Evolutionary conservation across 2,113 vertebrate species (phyloP).

Genomic region (Oenanthe oenanthe): DNA sequence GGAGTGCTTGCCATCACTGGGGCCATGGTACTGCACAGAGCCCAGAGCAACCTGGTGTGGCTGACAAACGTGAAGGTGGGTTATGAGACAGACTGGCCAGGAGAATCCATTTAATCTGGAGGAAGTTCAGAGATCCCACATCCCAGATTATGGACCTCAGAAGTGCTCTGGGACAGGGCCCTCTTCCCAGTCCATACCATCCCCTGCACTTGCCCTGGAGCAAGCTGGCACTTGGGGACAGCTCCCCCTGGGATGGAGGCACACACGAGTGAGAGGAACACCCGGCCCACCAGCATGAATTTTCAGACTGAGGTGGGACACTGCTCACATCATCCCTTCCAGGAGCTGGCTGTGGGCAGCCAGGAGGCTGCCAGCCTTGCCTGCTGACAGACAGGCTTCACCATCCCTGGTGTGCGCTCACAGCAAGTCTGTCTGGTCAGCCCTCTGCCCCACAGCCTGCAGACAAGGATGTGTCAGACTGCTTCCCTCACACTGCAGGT

Average conservation of each 20-base stretch:
- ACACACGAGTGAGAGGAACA: neutral
- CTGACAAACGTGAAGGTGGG: neutral
- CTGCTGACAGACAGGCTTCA: neutral
- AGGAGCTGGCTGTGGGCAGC: neutral
- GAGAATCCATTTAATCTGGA: neutral
- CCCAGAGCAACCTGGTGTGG: neutral
- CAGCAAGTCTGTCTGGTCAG: neutral
- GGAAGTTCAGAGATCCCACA: rapidly evolving
- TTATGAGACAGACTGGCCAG: neutral
- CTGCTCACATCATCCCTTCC: rapidly evolving
- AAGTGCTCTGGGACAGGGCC: neutral
- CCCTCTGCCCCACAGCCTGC: neutral
- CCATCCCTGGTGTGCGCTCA: rapidly evolving
- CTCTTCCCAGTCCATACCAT: neutral
- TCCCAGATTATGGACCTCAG: neutral
- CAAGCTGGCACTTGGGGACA: neutral
- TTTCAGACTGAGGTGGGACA: neutral
- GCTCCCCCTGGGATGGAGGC: neutral
- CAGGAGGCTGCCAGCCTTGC: neutral
- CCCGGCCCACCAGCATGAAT: neutral
- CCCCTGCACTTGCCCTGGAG: neutral
- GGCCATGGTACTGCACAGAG: neutral
- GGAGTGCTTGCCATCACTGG: neutral
- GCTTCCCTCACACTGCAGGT: neutral
- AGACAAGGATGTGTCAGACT: neutral